Conservation (phyloP, 92 coral and sea anemone species). For the Umimayanthus kanabou region DNA sequence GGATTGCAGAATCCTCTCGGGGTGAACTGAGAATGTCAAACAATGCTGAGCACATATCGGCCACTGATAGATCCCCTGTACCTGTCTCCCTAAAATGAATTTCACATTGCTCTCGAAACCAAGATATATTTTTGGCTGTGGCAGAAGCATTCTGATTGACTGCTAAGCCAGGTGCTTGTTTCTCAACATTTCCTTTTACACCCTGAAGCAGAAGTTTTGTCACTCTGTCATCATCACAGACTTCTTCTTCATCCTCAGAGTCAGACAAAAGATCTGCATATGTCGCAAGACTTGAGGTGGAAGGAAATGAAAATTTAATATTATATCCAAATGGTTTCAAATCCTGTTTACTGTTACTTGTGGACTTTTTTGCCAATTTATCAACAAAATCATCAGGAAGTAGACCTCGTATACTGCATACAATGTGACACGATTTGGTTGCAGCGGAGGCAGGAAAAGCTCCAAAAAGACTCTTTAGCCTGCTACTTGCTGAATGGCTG, state of each 20-base stretch:
- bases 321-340: slow-evolving; percentile 78
- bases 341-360: slow-evolving; percentile 35
- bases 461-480: slow-evolving; percentile 76
- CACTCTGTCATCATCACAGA: slow-evolving; percentile 35
- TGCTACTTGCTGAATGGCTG: slow-evolving; percentile 65
- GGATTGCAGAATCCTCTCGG: slow-evolving; percentile 78
- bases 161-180: background rate
- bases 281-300: slow-evolving; percentile 4
- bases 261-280: slow-evolving; percentile 57
- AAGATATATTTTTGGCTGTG: slow-evolving; percentile 48
- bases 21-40: slow-evolving; percentile 95
- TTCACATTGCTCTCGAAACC: slow-evolving; percentile 85
- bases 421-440: slow-evolving; percentile 73
- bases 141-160: slow-evolving; percentile 12
- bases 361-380: slow-evolving; percentile 50
- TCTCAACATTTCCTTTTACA: slow-evolving; percentile 26
- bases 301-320: slow-evolving; percentile 62
- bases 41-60: slow-evolving; percentile 88
- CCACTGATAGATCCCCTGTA: slow-evolving; percentile 66
- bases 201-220: slow-evolving; percentile 38
- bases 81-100: slow-evolving; percentile 60
- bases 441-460: slow-evolving; percentile 85
- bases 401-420: slow-evolving; percentile 58
- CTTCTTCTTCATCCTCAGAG: slow-evolving; percentile 72
- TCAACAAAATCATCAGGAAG: slow-evolving; percentile 69